Base-by-base conservation (phyloP, 2,888 invertebrate genomes). In the Trichopria drosophilae region DNA sequence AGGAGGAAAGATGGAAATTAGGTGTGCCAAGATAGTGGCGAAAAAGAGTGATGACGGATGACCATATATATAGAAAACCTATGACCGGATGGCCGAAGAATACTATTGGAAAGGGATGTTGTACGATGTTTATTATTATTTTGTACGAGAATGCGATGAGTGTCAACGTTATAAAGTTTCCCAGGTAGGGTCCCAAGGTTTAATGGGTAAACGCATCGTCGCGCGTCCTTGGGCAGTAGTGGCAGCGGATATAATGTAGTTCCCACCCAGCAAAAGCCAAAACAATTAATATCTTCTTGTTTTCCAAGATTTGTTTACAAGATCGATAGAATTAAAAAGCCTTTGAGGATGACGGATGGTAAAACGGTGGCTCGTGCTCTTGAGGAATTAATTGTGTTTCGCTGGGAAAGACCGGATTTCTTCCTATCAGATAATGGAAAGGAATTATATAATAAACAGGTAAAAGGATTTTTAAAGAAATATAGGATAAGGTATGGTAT, bases 21-120 rank as follows among this genome's bases (percentile, higher is more conserved):
- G n/a, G n/a, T n/a, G n/a, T n/a, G n/a, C n/a, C n/a, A n/a, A n/a
- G n/a, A n/a, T n/a, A n/a, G n/a, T n/a, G n/a, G n/a, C n/a, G n/a
- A n/a, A n/a, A n/a, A n/a, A n/a, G n/a, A n/a, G n/a, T n/a, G n/a
- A n/a, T n/a, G n/a, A n/a, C n/a, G n/a, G n/a, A n/a, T n/a, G n/a
- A n/a, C n/a, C n/a, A n/a, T n/a, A n/a, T n/a, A n/a, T n/a, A n/a
- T n/a, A n/a, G n/a, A n/a, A n/a, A n/a, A n/a, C n/a, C n/a, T n/a
- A n/a, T n/a, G n/a, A n/a, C n/a, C n/a, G n/a, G n/a, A n/a, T n/a
- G n/a, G n/a, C n/a, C n/a, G n/a, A n/a, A n/a, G n/a, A 44, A 9
- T 44, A 44, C n/a, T 46, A 37, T 22, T 46, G 36, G 37, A 24
- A 2, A 29, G 46, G 46, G 2, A 7, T 46, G 10, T 46, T 18